Evolutionary conservation across 2,888 invertebrate genomes (phyloP), one percentile per base, ranked within the genome.

Genomic region (Diarsia mendica): DNA sequence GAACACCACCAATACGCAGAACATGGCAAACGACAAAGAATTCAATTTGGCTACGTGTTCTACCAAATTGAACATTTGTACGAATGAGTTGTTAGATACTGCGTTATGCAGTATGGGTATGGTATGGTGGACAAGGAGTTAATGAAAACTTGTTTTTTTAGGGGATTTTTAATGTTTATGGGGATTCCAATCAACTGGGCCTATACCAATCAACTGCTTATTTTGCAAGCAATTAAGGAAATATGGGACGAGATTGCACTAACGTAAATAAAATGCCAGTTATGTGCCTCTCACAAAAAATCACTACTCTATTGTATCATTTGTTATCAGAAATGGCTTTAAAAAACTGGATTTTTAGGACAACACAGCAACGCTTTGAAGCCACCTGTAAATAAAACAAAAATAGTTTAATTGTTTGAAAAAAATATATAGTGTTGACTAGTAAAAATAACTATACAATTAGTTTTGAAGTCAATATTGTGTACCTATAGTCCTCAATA

Each of bases 1-100:
- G 70, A 66, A 69, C 23, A 69, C 11, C 3, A 39, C 20, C 74
- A 72, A 76, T 83, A 76, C 55, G 60, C 79, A 72, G 63, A 80
- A 84, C 70, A 75, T 61, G 72, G 69, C 82, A 78, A 85, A 86
- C 79, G 85, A 82, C 84, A 87, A 84, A 84, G 80, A 89, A 87
- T 90, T 87, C 88, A 86, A 90, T 90, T 90, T 86, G 65, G 81
- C 66, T 44, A 82, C 77, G 80, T 88, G 89, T 88, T 84, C 84
- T 67, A 79, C 75, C 39, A 85, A 88, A 88, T 88, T 85, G 86
- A 85, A 90, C 85, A 85, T 88, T 85, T 74, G 67, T 65, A 18
- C 67, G 69, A 65, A n/a, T 63, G 53, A 4, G 66, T 28, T 61
- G 76, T 76, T 68, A 71, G 68, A n/a, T 84, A 63, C 61, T 48